These are phyloP conservation scores for Sphinx pinastri DNA, from an alignment of 2,888 invertebrate species.

Conservation along the genomic window DNA sequence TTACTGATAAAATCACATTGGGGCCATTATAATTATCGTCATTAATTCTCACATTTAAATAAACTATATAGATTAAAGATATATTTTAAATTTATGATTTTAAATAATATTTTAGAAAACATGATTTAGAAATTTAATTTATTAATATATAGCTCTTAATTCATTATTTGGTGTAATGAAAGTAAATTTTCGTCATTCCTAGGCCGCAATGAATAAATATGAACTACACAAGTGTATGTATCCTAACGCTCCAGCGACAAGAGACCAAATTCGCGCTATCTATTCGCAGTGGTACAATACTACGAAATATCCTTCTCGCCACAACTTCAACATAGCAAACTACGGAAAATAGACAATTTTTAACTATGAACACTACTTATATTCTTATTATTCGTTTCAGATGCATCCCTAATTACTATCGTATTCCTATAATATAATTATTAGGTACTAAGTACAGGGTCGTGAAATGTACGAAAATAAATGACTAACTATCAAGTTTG, in stretches of 20 bases:
- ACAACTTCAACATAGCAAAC: slow-evolving; percentile 68
- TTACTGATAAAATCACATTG: background rate
- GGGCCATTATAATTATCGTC: background rate
- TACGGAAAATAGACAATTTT: slow-evolving; percentile 71
- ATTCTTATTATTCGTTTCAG: slow-evolving; percentile 60
- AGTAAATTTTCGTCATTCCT: background rate
- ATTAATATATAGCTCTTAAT: slow-evolving; percentile 22
- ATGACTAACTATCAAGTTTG: slow-evolving; percentile 57
- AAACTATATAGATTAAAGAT: slow-evolving; percentile 4
- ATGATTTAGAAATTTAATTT: slow-evolving; percentile 21
- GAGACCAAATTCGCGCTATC: slow-evolving; percentile 39
- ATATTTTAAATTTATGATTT: slow-evolving; percentile 15
- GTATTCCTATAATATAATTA: slow-evolving; percentile 40
- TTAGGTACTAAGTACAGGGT: slow-evolving; percentile 37
- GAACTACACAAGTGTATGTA: slow-evolving; percentile 38
- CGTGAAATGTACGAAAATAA: slow-evolving; percentile 70
- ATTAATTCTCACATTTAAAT: slow-evolving; percentile 7
- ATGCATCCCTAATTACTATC: slow-evolving; percentile 56
- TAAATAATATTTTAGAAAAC: slow-evolving; percentile 26
- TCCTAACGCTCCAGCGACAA: slow-evolving; percentile 41
- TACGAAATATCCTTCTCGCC: slow-evolving; percentile 55
- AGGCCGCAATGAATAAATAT: slow-evolving; percentile 23
- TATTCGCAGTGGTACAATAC: slow-evolving; percentile 49
- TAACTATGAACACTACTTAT: slow-evolving; percentile 51
- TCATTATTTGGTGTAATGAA: slow-evolving; percentile 7